Evolutionary conservation across 2,113 vertebrate species (phyloP), one percentile per base, ranked within the genome.

Genomic region (Tachysurus fulvidraco): DNA sequence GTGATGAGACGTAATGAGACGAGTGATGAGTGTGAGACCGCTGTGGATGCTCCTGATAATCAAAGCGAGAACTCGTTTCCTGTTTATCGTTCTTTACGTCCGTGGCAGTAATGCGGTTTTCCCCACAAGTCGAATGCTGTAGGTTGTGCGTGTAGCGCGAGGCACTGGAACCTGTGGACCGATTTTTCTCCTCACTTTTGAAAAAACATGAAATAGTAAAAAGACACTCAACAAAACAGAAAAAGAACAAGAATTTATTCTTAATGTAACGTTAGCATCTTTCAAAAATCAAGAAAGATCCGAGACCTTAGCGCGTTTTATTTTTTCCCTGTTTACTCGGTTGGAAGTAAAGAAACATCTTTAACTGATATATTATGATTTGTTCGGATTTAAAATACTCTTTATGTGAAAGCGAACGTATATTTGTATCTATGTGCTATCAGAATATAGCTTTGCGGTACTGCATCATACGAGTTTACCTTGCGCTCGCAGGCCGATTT

Each of bases 401-500:
- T 60, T 23, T 60, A 13, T 12, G 11, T 30, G n/a, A 36, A 77
- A 65, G n/a, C 25, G 25, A 52, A 52, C n/a, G 21, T 28, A 28
- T 12, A 52, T 50, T 50, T 25, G 44, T 41, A 67, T 54, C 74
- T 52, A 17, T 41, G 50, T 67, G n/a, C 50, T 8, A 81, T 55
- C 76, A 67, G 65, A 30, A 74, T 52, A 50, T 23, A 9, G 59
- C 59, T 83, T 23, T 62, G 46, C 28, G 71, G 41, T 36, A 46
- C 5, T 9, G 21, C 12, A 65, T 83, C 41, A 28, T 50, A 57
- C 55, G 69, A 41, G 82, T 87, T 89, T 81, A 77, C 71, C 83
- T 67, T 79, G 71, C 11, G 60, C 81, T 82, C 30, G 23, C 81
- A n/a, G 44, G 30, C 36, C 81, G 36, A 78, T 85, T 83, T 89